Evolutionary conservation across 2,797 vertebrate genomes (phyloP).

Genomic region (Leptatherina wallacei): DNA sequence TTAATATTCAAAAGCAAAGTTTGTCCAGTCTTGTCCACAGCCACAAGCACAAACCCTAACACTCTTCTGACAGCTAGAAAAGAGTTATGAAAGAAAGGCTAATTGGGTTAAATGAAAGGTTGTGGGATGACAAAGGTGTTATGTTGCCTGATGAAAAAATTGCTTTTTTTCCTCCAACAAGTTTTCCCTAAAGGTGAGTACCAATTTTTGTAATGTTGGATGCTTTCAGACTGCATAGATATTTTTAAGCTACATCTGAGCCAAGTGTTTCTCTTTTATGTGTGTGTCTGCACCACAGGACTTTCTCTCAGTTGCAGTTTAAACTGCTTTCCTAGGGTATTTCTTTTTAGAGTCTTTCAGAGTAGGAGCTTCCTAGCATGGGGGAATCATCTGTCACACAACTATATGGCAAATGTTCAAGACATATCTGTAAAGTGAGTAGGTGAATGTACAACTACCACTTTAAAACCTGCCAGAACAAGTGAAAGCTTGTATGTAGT

Average conservation of each 20-base stretch:
- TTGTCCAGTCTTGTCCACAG: not conserved
- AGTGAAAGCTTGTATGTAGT: no score
- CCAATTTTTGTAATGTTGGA: not conserved
- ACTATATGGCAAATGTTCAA: no score
- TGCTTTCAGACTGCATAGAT: not conserved
- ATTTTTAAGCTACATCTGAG: not conserved
- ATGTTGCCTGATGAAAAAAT: constrained; percentile 56
- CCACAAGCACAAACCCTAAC: constrained; percentile 27
- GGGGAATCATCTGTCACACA: no score
- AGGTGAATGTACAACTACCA: no score
- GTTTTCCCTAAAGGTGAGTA: not conserved
- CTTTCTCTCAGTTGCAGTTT: no score
- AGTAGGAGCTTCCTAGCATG: no score
- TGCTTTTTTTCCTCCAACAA: not conserved
- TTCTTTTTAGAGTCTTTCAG: not conserved
- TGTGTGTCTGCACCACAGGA: no score
- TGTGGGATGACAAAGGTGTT: constrained; percentile 75
- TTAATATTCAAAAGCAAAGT: not conserved
- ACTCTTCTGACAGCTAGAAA: constrained; percentile 63
- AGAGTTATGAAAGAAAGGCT: constrained; percentile 69
- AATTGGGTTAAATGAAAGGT: constrained; percentile 77
- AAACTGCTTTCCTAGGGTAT: no score
- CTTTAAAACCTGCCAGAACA: no score
- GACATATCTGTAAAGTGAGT: no score
- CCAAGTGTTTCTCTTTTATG: not conserved